Evolutionary conservation across 1,140 invertebrate species (phyloP), one percentile per base, ranked within the genome.

Genomic region (Phymorhynchus buccinoides): DNA sequence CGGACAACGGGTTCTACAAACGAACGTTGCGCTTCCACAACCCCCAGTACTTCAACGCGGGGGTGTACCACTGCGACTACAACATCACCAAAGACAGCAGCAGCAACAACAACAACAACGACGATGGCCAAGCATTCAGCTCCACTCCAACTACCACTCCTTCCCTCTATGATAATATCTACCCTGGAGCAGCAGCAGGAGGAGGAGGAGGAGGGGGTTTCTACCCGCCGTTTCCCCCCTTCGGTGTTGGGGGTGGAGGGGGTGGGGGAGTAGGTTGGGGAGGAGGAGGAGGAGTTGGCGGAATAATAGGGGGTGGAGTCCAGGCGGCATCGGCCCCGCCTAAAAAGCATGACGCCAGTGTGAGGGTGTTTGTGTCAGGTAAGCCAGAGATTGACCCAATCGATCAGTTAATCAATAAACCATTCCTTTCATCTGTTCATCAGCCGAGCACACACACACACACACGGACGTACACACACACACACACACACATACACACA

Each of bases 31-130:
- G 41, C 56, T 71, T 89, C 32, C 86, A 35, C 27, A 82, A 88
- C 30, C 44, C 87, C 2, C 85, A 86, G 42, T 89, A 84, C 71
- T 84, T 41, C 27, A 85, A 89, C 85, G 88, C 89, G 0, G 89
- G 89, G 14, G 35, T 81, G 62, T 89, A 89, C 71, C 62, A 62
- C n/a, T 89, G 89, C 85, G 77, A 81, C 39, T 88, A 87, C 75
- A 66, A 44, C 18, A 71, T 84, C 32, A 83, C 37, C n/a, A 62
- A 68, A 6, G 62, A 41, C 39, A 86, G 22, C 48, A 18, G 22
- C 48, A n/a, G n/a, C n/a, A n/a, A 85, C 32, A 83, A 66, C n/a
- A 62, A 68, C n/a, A 80, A 41, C 39, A 86, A 52, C 48, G 48
- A 52, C 48, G 48, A 12, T n/a, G 68, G 14, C 30, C 27, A 52